Conservation (phyloP, 2,113 vertebrate genomes). For the Pyrgilauda ruficollis region DNA sequence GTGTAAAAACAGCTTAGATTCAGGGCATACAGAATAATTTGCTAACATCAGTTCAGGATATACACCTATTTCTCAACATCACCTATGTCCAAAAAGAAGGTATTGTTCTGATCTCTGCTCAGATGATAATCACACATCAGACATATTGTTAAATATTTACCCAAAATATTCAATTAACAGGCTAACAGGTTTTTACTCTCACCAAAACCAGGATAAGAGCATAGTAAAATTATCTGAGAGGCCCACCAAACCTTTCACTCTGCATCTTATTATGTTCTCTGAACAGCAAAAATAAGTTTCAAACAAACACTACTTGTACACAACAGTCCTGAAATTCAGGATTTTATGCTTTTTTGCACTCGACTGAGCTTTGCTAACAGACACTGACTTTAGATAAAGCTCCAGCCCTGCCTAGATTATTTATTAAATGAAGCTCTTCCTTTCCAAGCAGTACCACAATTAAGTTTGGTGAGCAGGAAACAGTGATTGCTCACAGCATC, state of each 20-base stretch:
- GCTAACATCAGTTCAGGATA: neutral
- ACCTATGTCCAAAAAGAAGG: neutral
- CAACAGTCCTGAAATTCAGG: neutral
- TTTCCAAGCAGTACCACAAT: neutral
- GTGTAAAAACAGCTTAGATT: neutral
- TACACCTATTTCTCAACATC: neutral
- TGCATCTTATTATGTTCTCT: neutral
- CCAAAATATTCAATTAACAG: neutral
- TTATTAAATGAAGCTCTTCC: neutral
- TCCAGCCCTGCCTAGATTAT: neutral
- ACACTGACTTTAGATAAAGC: neutral
- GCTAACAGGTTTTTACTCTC: neutral
- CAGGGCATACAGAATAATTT: neutral
- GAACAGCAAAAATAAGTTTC: neutral
- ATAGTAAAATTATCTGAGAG: neutral
- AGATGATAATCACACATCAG: neutral
- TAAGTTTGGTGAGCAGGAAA: neutral
- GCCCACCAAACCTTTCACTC: neutral
- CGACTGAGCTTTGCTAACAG: neutral
- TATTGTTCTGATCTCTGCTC: neutral
- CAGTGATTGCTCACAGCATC: neutral
- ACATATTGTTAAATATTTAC: neutral
- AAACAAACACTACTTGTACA: fast-evolving
- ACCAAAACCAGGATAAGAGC: neutral
- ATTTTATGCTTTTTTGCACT: neutral